These are phyloP conservation scores for Notarius lentiginosus DNA, from an alignment of 2,113 vertebrate species.

Conservation along the genomic window DNA sequence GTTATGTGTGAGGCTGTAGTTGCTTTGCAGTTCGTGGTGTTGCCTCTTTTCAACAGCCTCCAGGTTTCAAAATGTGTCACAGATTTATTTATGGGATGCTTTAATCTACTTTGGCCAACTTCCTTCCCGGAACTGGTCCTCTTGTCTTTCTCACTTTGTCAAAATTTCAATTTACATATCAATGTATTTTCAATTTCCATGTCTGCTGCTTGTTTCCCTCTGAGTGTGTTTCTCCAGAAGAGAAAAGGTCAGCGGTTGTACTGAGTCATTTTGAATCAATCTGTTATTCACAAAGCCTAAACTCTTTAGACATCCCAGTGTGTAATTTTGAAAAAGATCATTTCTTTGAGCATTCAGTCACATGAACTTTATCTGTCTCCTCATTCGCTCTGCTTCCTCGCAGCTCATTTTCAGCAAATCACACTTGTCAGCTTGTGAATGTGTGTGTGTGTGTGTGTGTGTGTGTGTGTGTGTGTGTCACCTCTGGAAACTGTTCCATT, in stretches of 20 bases:
- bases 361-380: not conserved
- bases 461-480: not conserved
- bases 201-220: not conserved
- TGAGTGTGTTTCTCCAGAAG: not conserved
- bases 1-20: not conserved
- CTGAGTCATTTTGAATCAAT: not conserved
- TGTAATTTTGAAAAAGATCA: not conserved
- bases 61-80: not conserved
- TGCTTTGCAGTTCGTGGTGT: not conserved
- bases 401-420: not conserved
- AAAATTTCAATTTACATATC: not conserved
- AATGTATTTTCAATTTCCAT: constrained; percentile 3
- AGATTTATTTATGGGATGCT: not conserved
- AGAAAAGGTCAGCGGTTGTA: constrained; percentile 22
- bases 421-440: not conserved
- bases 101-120: constrained; percentile 11
- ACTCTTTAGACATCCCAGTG: not conserved
- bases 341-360: not conserved
- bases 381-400: not conserved
- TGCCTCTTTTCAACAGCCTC: not conserved
- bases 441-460: not conserved
- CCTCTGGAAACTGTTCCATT: not conserved
- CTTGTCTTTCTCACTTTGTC: not conserved
- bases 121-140: not conserved
- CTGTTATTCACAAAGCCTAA: not conserved